Conservation (phyloP, 1,140 invertebrate genomes). For the Heliothis subflexa region DNA sequence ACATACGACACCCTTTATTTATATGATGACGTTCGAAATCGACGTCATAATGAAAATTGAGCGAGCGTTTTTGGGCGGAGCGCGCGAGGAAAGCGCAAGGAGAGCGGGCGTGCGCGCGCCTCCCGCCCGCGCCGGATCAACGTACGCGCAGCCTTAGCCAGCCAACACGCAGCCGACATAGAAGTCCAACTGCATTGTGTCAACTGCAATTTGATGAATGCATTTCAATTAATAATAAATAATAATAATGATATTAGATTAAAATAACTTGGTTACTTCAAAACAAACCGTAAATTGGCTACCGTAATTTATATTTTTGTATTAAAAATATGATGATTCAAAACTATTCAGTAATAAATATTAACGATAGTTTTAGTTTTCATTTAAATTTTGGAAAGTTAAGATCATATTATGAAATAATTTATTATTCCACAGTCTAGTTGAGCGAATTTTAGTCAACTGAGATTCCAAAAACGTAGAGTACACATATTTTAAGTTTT, state of each 20-base stretch:
- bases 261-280: neutral
- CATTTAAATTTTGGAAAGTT: neutral
- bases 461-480: neutral
- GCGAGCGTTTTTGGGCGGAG: conserved; percentile 39
- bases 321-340: neutral
- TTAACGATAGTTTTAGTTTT: neutral
- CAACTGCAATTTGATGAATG: neutral
- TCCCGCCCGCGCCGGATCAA: neutral
- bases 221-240: neutral
- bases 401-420: neutral
- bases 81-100: conserved; percentile 52
- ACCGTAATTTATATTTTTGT: neutral
- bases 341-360: neutral
- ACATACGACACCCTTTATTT: conserved; percentile 69
- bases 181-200: conserved; percentile 18
- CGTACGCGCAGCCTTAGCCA: conserved; percentile 6
- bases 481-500: neutral
- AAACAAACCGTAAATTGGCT: neutral
- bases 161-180: neutral
- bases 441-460: neutral
- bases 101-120: conserved; percentile 54
- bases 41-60: conserved; percentile 67
- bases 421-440: neutral
- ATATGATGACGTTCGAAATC: conserved; percentile 69
- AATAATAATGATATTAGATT: neutral